phyloP scores from a whole-genome alignment of 1,140 invertebrate genomes.

The Neocloeon triangulifer region DNA sequence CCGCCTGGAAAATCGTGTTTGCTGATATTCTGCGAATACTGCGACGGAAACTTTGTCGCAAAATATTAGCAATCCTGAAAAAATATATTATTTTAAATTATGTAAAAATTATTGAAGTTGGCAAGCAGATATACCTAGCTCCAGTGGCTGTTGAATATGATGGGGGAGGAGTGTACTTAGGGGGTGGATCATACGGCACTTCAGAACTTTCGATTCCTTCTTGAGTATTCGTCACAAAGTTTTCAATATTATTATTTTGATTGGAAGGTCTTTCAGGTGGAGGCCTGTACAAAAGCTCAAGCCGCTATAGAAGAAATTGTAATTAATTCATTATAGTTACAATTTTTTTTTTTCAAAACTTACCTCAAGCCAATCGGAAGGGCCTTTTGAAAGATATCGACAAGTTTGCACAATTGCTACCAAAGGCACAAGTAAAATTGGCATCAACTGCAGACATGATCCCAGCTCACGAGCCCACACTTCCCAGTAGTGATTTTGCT shows the following conservation, averaged over 20 bases:
- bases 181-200: constrained; percentile 47
- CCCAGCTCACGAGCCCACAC: constrained; percentile 54
- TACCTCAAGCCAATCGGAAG: constrained; percentile 70
- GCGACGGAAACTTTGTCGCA: constrained; percentile 53
- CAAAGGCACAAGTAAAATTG: constrained; percentile 49
- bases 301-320: constrained; percentile 25
- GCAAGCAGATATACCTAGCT: constrained; percentile 20
- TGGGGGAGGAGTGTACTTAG: constrained; percentile 79
- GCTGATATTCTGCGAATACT: constrained; percentile 42
- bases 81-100: constrained; percentile 7
- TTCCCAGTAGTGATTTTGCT: constrained; percentile 37
- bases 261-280: constrained; percentile 12
- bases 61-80: constrained; percentile 45
- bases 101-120: constrained; percentile 5
- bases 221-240: constrained; percentile 12
- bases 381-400: constrained; percentile 55
- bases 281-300: constrained; percentile 47
- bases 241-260: constrained; percentile 14
- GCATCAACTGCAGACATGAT: constrained; percentile 48
- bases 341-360: constrained; percentile 17
- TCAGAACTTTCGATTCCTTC: constrained; percentile 9
- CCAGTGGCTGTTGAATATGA: constrained; percentile 80
- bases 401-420: constrained; percentile 61
- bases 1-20: too few species aligned
- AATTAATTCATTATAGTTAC: not conserved